Evolutionary conservation across 2,797 vertebrate species (phyloP), one percentile per base, ranked within the genome.

Genomic region (Buphagus erythrorhynchus): DNA sequence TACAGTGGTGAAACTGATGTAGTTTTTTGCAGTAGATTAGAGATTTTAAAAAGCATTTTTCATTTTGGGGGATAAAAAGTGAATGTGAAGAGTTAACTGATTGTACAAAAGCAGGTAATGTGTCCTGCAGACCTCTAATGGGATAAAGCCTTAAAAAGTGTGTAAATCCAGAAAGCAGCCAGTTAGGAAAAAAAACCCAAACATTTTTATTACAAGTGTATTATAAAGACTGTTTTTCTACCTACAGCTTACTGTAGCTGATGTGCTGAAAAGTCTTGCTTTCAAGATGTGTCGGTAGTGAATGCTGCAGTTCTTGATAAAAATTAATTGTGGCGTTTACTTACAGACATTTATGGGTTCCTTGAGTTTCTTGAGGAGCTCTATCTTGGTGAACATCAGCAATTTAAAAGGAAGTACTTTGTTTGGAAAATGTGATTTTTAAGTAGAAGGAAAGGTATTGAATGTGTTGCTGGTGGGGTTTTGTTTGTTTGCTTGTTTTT

Each of bases 161-260:
- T 35, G 8, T 57, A 82, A 76, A 77, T 74, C 11, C 21, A 59
- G 58, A 82, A 73, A 51, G 13, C 16, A 40, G 16, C 2, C 11
- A 12, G 3, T 28, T 42, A 16, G 26, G 9, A 3, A 35, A 43
- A 52, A 38, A 40, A 2, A 0, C 2, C 5, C 4, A 19, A 51
- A 9, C 14, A 10, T 42, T 68, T 76, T 36, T 61, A n/a, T 51
- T 75, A 24, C 12, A 63, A 36, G 5, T 25, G 7, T 46, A 2
- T 48, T 72, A 6, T 1, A 59, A 74, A 69, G 29, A 1, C 17
- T 33, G 1, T 5, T 57, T 52, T 67, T 63, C 24, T 48, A 0
- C 29, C 24, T 87, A 16, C 36, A 77, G n/a, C 5, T 68, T 36
- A 21, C 7, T 59, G 6, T 31, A 72, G 42, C 29, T 79, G 26